Conservation (phyloP, 2,888 invertebrate genomes). For the Cerceris rybyensis region DNA sequence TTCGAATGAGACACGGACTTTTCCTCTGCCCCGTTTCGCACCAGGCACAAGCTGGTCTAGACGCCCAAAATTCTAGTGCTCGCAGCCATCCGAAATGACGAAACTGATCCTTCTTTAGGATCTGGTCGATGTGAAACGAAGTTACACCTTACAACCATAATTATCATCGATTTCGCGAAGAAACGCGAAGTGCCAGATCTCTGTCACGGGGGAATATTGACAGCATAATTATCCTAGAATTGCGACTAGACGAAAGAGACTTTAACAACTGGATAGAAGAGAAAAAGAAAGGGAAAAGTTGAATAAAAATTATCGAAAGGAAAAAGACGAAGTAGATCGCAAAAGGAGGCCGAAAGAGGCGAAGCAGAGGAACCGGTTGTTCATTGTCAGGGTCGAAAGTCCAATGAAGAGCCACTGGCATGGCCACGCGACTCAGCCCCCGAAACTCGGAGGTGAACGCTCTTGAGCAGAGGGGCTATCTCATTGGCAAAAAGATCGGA, state of each 20-base stretch:
- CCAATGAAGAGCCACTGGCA: constrained; percentile 80
- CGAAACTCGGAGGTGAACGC: constrained; percentile 93
- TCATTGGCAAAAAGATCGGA: constrained; percentile 93
- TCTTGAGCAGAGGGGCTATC: constrained; percentile 92
- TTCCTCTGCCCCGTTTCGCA: constrained; percentile 61
- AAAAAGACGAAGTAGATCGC: neutral
- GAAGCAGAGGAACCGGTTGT: constrained; percentile 23
- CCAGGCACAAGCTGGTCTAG: constrained; percentile 71
- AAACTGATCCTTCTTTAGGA: constrained; percentile 43
- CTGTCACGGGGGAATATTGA: constrained; percentile 28
- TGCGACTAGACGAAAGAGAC: neutral
- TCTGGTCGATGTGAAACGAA: constrained; percentile 49
- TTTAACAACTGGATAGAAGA: neutral
- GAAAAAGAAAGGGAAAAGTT: neutral
- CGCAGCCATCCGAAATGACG: constrained; percentile 64
- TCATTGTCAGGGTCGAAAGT: constrained; percentile 45
- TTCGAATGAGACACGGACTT: constrained; percentile 68
- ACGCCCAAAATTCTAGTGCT: constrained; percentile 75
- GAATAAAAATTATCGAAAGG: neutral
- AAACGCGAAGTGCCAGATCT: constrained; percentile 14
- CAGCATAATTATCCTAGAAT: constrained; percentile 25
- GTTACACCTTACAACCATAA: constrained; percentile 12
- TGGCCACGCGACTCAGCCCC: constrained; percentile 89
- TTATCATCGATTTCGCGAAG: constrained; percentile 12
- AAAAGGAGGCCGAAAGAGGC: neutral